phyloP scores from a whole-genome alignment of 1,140 invertebrate genomes.

The Hydropsyche tenuis region DNA sequence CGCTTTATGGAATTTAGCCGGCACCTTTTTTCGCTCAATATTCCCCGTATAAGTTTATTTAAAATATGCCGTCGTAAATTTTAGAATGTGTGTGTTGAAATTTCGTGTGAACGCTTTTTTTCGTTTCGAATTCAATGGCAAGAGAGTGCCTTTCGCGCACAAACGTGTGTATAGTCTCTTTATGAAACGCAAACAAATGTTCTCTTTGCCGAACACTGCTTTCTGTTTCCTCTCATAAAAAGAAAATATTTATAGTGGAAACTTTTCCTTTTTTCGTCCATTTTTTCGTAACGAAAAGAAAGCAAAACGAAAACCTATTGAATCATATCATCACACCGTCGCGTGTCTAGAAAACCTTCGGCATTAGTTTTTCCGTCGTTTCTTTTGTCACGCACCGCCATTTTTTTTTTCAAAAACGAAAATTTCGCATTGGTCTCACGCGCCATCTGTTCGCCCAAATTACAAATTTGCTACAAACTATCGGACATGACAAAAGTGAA shows the following conservation, averaged over 20 bases:
- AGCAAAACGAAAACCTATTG: conserved; percentile 11
- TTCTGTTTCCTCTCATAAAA: conserved; percentile 24
- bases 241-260: conserved; percentile 26
- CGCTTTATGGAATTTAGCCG: too few species aligned
- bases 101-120: background rate
- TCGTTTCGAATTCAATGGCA: background rate
- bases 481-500: background rate
- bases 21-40: background rate
- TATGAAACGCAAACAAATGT: conserved; percentile 30
- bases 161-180: conserved; percentile 4
- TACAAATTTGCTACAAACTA: too few species aligned
- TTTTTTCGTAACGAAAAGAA: background rate
- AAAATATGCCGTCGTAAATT: too few species aligned
- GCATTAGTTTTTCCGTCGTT: conserved; percentile 8
- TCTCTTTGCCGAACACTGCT: conserved; percentile 22
- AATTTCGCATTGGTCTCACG: too few species aligned
- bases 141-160: conserved; percentile 9
- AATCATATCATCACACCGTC: conserved; percentile 11
- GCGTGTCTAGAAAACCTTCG: conserved; percentile 27
- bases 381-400: background rate
- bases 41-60: background rate
- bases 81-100: too few species aligned
- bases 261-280: conserved; percentile 11
- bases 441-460: too few species aligned
- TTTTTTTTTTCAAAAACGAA: conserved; percentile 2